Conservation (phyloP, 1,140 invertebrate genomes). For the Drosophila carrolli region DNA sequence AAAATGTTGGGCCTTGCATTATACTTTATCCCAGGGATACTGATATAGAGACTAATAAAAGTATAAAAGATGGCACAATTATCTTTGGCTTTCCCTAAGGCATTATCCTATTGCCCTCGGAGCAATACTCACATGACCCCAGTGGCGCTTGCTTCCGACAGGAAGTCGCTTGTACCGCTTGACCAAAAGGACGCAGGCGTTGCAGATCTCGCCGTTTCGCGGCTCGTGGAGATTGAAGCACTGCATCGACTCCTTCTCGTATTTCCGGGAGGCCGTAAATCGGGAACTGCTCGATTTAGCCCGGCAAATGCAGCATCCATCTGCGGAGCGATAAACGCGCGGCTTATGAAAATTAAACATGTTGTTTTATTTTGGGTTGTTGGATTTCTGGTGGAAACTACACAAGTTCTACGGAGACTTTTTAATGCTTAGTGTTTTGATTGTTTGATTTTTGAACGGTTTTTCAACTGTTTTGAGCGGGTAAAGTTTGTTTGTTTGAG, state of each 20-base stretch:
- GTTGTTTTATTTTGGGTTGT: constrained; percentile 47
- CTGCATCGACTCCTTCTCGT: constrained; percentile 93
- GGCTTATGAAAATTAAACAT: constrained; percentile 97
- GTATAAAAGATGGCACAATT: too few relatives aligned
- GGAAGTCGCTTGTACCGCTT: constrained; percentile 95
- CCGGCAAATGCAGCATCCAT: constrained; percentile 95
- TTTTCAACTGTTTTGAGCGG: not conserved
- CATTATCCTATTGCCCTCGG: not conserved
- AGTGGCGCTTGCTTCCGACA: constrained; percentile 90
- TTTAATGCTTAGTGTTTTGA: not conserved
- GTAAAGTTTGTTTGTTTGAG: not conserved
- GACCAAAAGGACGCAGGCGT: constrained; percentile 94
- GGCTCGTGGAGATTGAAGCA: constrained; percentile 92
- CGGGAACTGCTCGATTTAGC: constrained; percentile 95
- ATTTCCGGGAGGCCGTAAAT: constrained; percentile 94
- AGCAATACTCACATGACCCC: constrained; percentile 91
- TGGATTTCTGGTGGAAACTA: not conserved
- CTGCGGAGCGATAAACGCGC: constrained; percentile 93
- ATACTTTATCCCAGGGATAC: too few relatives aligned
- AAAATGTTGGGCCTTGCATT: too few relatives aligned
- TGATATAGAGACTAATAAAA: too few relatives aligned
- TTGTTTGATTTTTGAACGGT: not conserved
- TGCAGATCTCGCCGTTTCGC: constrained; percentile 94
- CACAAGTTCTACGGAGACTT: constrained; percentile 1
- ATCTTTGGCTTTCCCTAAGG: too few relatives aligned